phyloP scores from a whole-genome alignment of 1,140 invertebrate genomes.

The Sarcophaga peregrina region DNA sequence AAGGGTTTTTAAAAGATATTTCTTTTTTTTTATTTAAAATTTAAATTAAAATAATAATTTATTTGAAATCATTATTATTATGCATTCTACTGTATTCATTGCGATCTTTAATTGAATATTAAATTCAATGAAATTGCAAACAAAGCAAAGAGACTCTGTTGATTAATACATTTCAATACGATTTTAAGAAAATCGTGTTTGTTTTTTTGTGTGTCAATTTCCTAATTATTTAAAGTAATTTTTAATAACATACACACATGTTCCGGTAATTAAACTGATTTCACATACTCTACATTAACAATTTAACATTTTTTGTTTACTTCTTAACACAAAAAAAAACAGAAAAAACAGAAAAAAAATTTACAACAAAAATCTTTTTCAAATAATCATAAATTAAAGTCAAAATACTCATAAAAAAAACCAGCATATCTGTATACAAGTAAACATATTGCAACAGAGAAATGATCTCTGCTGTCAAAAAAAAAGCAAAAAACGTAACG shows the following conservation, averaged over 20 bases:
- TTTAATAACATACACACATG: conserved; percentile 7
- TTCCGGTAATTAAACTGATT: conserved; percentile 24
- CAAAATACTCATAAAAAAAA: conserved; percentile 1
- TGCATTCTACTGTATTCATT: too few relatives aligned
- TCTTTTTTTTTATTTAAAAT: too few relatives aligned
- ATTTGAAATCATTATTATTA: too few relatives aligned
- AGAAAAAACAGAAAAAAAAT: too few relatives aligned
- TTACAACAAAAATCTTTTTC: neutral
- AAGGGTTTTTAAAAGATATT: too few relatives aligned
- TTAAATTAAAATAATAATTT: too few relatives aligned
- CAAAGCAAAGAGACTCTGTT: too few relatives aligned
- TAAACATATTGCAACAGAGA: neutral
- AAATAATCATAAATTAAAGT: conserved; percentile 16
- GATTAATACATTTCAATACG: too few relatives aligned
- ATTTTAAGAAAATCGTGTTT: too few relatives aligned
- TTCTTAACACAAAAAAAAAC: too few relatives aligned
- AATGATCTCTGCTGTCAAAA: neutral
- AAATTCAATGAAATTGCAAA: too few relatives aligned
- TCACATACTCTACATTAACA: conserved; percentile 18
- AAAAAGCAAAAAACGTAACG: neutral
- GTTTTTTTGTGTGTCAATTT: neutral
- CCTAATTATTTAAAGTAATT: conserved; percentile 19
- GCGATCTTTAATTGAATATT: too few relatives aligned
- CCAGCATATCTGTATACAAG: neutral
- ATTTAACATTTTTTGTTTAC: neutral